Percentiles rank a stretch among this genome's conserved stretches.
Conservation (phyloP, 2,888 invertebrate species). For the Didymodactylos carnosus region DNA sequence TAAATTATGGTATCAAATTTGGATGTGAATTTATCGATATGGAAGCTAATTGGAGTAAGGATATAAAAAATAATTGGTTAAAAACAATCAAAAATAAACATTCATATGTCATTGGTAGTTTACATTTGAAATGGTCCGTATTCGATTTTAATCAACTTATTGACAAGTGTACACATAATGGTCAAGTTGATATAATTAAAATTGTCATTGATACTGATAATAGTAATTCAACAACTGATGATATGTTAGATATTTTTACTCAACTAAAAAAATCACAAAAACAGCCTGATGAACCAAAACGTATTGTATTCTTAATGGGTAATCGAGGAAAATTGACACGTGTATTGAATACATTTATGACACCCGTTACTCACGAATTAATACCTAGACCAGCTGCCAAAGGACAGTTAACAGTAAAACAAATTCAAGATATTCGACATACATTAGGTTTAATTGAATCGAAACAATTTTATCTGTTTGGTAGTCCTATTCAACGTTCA, state of each 20-base stretch:
- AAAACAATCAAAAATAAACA: background rate
- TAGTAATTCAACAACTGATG: background rate
- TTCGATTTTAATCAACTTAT: background rate
- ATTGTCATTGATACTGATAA: background rate
- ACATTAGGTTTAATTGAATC: background rate
- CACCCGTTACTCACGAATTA: background rate
- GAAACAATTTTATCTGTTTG: background rate
- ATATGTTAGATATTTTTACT: background rate
- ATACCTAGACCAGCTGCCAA: background rate
- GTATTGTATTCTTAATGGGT: background rate
- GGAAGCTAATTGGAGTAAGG: background rate
- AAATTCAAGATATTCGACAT: background rate
- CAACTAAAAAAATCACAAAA: background rate
- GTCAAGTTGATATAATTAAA: background rate
- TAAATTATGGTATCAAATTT: background rate
- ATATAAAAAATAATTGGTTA: background rate
- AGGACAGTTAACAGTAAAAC: background rate
- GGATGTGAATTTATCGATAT: background rate
- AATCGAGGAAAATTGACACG: background rate
- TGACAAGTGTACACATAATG: background rate
- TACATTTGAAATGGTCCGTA: background rate
- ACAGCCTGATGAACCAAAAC: background rate
- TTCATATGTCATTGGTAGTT: background rate
- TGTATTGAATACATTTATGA: background rate
- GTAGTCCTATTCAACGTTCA: background rate